Percentiles rank a stretch among this genome's conserved stretches.
phyloP scores from a whole-genome alignment of 2,888 invertebrate species.

The Euzetes globulus region DNA sequence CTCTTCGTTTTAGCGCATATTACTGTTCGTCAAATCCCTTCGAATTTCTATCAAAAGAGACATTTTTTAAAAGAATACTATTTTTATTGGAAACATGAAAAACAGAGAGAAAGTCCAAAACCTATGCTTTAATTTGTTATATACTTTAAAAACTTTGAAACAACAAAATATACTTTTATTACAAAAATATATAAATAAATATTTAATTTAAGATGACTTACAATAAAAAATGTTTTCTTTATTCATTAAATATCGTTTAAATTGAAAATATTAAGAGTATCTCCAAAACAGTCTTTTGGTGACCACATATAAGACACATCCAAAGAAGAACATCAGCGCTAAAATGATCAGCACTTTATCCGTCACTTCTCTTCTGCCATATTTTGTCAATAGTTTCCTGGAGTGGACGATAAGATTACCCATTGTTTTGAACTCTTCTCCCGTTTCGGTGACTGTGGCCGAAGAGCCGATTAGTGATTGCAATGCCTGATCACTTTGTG shows the following conservation, averaged over 20 bases:
- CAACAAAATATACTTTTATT: neutral
- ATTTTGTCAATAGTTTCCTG: conserved; percentile 83
- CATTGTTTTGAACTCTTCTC: conserved; percentile 73
- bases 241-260: neutral
- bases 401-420: conserved; percentile 80
- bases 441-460: conserved; percentile 57
- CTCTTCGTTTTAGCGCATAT: neutral
- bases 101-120: neutral
- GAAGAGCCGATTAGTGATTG: conserved; percentile 58
- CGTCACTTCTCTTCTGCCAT: conserved; percentile 85
- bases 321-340: conserved; percentile 77
- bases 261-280: conserved; percentile 11
- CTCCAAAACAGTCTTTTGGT: conserved; percentile 33
- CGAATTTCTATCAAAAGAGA: neutral
- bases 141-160: neutral
- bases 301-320: conserved; percentile 52
- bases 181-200: neutral
- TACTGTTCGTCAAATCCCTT: neutral
- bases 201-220: neutral
- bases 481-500: conserved; percentile 75
- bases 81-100: neutral
- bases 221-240: neutral
- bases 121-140: neutral
- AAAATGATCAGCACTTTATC: conserved; percentile 84
- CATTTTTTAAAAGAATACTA: neutral